Evolutionary conservation across 2,113 vertebrate genomes (phyloP).

Genomic region (Rhizomys pruinosus): DNA sequence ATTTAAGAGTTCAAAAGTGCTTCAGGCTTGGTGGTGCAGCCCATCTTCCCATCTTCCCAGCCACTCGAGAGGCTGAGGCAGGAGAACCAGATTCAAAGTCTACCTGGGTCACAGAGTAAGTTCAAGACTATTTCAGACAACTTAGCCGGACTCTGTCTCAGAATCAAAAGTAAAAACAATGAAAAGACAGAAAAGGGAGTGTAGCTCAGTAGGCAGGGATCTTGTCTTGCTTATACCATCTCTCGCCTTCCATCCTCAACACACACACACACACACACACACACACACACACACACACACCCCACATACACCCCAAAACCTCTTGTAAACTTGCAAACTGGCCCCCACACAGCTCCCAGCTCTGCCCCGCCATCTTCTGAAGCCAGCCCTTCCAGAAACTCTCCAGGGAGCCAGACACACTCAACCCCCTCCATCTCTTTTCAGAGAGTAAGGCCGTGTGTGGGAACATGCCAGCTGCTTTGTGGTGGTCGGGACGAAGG

Average conservation of each 20-base stretch:
- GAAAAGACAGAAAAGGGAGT: too few relatives aligned
- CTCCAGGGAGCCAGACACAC: neutral
- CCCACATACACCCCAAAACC: too few relatives aligned
- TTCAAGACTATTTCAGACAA: neutral
- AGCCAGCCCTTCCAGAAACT: conserved; percentile 27
- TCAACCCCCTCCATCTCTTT: neutral
- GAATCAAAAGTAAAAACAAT: neutral
- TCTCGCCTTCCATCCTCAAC: neutral
- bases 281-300: too few relatives aligned
- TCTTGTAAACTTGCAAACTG: neutral
- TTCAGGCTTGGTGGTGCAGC: neutral
- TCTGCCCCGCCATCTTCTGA: neutral
- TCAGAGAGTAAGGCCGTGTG: neutral
- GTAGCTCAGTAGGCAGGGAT: neutral
- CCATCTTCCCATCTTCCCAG: neutral
- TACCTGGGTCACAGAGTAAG: neutral
- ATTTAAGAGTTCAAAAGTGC: neutral
- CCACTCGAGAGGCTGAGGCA: neutral
- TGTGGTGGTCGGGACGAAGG: conserved; percentile 16
- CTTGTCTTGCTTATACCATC: fast-evolving
- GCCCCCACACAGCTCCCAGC: neutral
- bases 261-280: neutral
- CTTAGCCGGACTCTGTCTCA: neutral
- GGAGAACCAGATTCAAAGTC: too few relatives aligned
- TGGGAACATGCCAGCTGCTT: neutral